phyloP scores from a whole-genome alignment of 2,888 invertebrate species.

The Pammene aurita region DNA sequence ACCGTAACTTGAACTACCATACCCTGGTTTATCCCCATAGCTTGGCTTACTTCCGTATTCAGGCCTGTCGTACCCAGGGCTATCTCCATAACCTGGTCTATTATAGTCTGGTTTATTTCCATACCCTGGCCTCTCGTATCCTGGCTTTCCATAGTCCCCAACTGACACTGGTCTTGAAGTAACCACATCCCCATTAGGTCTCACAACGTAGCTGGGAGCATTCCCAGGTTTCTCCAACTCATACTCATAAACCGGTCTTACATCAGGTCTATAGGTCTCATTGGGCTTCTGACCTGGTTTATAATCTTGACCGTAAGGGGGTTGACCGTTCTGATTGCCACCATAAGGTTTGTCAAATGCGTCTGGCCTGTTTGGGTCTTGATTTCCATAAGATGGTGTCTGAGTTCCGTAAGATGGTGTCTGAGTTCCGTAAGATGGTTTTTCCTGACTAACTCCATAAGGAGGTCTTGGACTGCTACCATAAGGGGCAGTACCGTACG shows the following conservation, averaged over 20 bases:
- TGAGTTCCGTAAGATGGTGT: conserved; percentile 40
- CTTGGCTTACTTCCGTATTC: background rate
- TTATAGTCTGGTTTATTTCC: background rate
- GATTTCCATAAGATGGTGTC: conserved; percentile 40
- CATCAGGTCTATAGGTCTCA: conserved; percentile 50
- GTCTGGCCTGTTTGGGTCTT: conserved; percentile 35
- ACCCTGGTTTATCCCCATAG: conserved; percentile 6
- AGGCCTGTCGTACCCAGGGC: background rate
- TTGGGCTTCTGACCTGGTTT: conserved; percentile 45
- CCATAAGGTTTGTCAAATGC: conserved; percentile 31
- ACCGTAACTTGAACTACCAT: background rate
- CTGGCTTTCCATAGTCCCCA: conserved; percentile 59
- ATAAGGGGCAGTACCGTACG: conserved; percentile 37
- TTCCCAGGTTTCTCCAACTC: conserved; percentile 64
- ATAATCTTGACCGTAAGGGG: conserved; percentile 22
- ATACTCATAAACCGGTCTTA: conserved; percentile 73
- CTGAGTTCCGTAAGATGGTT: conserved; percentile 40
- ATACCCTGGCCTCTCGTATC: conserved; percentile 47
- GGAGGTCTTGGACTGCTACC: conserved; percentile 33
- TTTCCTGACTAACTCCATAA: conserved; percentile 41
- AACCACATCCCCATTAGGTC: conserved; percentile 65
- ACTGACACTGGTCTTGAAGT: conserved; percentile 70
- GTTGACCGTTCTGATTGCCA: conserved; percentile 32
- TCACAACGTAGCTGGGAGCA: conserved; percentile 64
- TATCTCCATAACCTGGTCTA: background rate